phyloP scores from a whole-genome alignment of 2,888 invertebrate genomes.

The Osedax frankpressi region DNA sequence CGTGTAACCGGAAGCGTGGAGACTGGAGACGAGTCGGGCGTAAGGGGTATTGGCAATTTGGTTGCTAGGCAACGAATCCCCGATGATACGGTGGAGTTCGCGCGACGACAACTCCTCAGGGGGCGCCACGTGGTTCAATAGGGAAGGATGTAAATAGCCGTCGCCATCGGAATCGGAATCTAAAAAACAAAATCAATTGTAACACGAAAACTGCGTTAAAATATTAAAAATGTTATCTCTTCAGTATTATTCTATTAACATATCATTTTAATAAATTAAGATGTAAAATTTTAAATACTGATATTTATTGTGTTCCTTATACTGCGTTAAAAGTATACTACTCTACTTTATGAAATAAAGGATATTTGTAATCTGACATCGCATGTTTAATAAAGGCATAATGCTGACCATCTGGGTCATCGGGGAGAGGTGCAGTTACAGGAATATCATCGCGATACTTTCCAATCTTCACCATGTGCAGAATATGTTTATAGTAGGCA shows the following conservation, averaged over 20 bases:
- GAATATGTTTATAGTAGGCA: neutral
- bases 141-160: neutral
- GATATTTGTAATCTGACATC: no score
- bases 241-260: no score
- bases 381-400: no score
- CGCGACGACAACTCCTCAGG: neutral
- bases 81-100: neutral
- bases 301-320: no score
- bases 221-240: no score
- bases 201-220: no score
- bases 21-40: neutral
- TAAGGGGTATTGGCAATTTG: neutral
- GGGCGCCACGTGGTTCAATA: neutral
- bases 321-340: no score
- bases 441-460: neutral
- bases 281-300: no score
- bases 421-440: neutral
- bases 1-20: neutral
- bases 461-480: neutral
- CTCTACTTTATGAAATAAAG: no score
- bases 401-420: no score
- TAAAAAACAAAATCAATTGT: no score
- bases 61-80: neutral
- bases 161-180: neutral
- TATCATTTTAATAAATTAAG: no score